Conservation (phyloP, 1,140 invertebrate species). For the Hypothenemus hampei region DNA sequence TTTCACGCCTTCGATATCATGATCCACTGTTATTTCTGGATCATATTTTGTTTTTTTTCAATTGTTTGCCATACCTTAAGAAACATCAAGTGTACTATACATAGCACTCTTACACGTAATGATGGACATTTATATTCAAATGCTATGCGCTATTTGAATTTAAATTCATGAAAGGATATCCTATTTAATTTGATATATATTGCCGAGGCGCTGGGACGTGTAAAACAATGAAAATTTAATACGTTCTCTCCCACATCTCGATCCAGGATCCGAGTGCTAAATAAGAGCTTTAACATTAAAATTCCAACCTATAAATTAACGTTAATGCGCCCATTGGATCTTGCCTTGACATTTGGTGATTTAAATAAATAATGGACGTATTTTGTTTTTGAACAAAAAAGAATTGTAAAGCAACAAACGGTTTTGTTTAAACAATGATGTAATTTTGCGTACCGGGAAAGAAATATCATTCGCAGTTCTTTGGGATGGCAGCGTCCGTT, state of each 20-base stretch:
- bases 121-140: constrained; percentile 8
- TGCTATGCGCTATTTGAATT: constrained; percentile 8
- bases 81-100: neutral
- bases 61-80: neutral
- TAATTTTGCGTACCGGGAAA: too few species aligned
- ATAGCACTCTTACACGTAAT: too few species aligned
- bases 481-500: too few species aligned
- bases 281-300: constrained; percentile 5
- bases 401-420: too few species aligned
- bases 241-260: constrained; percentile 6
- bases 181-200: constrained; percentile 18
- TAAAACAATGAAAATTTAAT: constrained; percentile 13
- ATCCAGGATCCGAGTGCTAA: constrained; percentile 7
- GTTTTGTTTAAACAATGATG: too few species aligned
- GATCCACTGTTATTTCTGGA: neutral
- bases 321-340: neutral
- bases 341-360: constrained; percentile 4
- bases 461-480: too few species aligned
- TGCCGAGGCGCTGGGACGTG: neutral
- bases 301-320: constrained; percentile 9
- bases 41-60: neutral
- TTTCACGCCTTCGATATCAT: neutral
- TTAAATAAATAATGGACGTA: constrained; percentile 11
- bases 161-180: constrained; percentile 8
- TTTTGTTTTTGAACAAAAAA: too few species aligned